These are phyloP conservation scores for Polypedilum pembai DNA, from an alignment of 1,140 invertebrate species.

Conservation along the genomic window DNA sequence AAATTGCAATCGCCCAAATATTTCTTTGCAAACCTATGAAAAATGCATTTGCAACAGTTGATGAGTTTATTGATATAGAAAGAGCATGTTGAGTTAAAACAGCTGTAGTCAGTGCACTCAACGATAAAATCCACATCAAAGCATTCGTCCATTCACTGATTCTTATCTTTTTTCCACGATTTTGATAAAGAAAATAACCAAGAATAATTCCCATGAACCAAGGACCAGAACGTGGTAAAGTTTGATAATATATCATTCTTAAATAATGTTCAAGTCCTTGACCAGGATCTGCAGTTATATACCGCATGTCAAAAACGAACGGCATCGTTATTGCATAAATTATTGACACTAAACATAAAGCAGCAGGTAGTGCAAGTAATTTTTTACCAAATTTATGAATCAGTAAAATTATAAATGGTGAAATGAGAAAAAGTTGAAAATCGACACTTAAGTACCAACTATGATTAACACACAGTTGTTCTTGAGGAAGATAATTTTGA, in stretches of 20 bases:
- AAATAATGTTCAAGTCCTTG: background rate
- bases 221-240: background rate
- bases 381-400: background rate
- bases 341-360: background rate
- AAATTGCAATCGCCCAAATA: slow-evolving; percentile 45
- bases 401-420: background rate
- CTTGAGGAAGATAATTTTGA: background rate
- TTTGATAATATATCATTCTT: background rate
- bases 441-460: background rate
- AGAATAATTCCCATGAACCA: background rate
- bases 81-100: background rate
- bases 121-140: background rate
- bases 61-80: background rate
- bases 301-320: background rate
- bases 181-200: background rate
- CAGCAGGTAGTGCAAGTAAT: background rate
- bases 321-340: background rate
- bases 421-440: slow-evolving; percentile 3
- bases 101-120: background rate
- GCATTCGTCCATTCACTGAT: background rate
- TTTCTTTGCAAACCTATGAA: slow-evolving; percentile 48
- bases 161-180: background rate
- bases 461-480: background rate
- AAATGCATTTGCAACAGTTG: slow-evolving; percentile 43
- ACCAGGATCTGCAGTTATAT: background rate